Evolutionary conservation across 1,140 invertebrate genomes (phyloP).

Genomic region (Delia radicum): DNA sequence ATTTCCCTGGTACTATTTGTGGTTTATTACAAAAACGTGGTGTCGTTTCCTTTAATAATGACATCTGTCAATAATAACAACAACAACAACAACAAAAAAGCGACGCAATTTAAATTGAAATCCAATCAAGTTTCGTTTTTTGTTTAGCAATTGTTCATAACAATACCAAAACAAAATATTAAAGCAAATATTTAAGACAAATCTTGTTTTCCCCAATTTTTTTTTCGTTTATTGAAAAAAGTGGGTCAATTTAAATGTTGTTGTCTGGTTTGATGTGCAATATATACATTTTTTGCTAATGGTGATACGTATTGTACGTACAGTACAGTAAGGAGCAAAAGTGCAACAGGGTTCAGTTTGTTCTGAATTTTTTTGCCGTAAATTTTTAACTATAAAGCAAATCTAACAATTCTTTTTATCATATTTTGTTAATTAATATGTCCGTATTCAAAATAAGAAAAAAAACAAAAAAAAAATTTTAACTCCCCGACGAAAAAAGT

Average conservation of each 20-base stretch:
- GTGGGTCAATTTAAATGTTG: neutral
- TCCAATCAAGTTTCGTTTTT: neutral
- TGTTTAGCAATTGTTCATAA: neutral
- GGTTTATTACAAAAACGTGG: constrained; percentile 25
- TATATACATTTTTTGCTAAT: neutral
- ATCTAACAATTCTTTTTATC: too few species aligned
- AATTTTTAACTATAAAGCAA: too few species aligned
- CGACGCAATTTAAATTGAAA: neutral
- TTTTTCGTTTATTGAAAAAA: neutral
- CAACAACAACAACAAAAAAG: too few species aligned
- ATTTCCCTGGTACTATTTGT: constrained; percentile 49
- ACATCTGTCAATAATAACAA: constrained; percentile 37
- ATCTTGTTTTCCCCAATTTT: neutral
- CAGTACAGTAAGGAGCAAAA: too few species aligned
- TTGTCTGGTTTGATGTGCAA: neutral
- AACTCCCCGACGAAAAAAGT: too few species aligned
- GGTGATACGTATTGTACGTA: too few species aligned
- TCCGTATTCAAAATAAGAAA: too few species aligned
- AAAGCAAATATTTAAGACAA: constrained; percentile 1
- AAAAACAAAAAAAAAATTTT: too few species aligned
- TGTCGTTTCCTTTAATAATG: constrained; percentile 15
- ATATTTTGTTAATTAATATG: too few species aligned
- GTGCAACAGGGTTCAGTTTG: neutral
- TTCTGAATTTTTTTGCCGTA: neutral
- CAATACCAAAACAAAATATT: neutral